Base-by-base conservation (phyloP, 1,140 invertebrate genomes). In the Drosophila pseudoobscura region DNA sequence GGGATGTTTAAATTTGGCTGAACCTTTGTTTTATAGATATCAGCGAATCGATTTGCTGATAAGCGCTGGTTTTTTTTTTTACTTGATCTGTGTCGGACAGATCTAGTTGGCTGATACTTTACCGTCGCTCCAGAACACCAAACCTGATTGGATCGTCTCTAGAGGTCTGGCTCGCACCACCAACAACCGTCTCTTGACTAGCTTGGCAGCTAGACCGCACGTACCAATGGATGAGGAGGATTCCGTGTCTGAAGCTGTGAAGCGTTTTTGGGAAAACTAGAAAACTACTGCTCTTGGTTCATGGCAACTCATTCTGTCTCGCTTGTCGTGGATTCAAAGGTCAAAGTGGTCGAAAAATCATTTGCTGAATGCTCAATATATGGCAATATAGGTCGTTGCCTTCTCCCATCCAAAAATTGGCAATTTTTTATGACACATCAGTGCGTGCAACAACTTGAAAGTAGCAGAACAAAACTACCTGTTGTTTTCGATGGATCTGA, bases 401-500 rank as follows among this genome's bases (percentile, higher is more conserved):
- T 7, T 17, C 7, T 20, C 15, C 31, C 6, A 41, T 1, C 6
- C 26, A 29, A 43, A 9, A 3, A 15, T 31, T 24, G n/a, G 54
- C 47, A 35, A 11, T 52, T 39, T 57, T 71, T 41, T 47, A 47
- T 71, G 26, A 50, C 62, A 6, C 68, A 72, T 20, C 20, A 20
- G 1, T 20, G 20, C 24, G 68, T 68, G 11, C 39, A 51, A 5
- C 71, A 71, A 13, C 5, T 11, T 8, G 31, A 71, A 8, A 77
- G 69, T 58, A 8, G 71, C 74, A 11, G 84, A 20, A 15, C 15
- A 15, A 15, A 15, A 15, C 15, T 15, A 15, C 15, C 15, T 15
- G 15, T 15, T 15, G 15, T 15, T 15, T 15, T 15, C 15, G 24
- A 24, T 24, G 4, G 4, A 17, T 75, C 59, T 0, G 26, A 62